A percentile compares a stretch with the other conserved stretches of the same genome.
Evolutionary conservation across 2,797 vertebrate species (phyloP).

Genomic region (Syndactyla subalaris): DNA sequence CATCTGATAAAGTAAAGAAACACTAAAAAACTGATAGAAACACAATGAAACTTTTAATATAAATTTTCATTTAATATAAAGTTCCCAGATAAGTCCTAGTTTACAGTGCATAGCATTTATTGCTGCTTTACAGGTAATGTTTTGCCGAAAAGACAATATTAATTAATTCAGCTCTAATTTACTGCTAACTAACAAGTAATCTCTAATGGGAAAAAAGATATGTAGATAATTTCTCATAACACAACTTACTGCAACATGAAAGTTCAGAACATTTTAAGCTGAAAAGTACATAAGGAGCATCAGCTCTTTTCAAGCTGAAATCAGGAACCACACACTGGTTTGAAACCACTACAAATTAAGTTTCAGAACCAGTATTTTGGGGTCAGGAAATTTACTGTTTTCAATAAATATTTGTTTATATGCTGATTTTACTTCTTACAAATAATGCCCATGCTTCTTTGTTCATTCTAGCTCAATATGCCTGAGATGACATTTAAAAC

Average conservation of each 20-base stretch:
- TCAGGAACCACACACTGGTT: not conserved
- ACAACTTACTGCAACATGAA: not conserved
- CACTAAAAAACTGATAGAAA: not conserved
- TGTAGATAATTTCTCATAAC: not conserved
- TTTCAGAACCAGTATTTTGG: not conserved
- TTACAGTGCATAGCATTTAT: not conserved
- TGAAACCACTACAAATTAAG: not conserved
- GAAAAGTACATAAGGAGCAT: not conserved
- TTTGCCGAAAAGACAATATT: not conserved
- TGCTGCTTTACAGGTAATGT: not conserved
- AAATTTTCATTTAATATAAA: not conserved
- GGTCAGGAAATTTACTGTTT: not conserved
- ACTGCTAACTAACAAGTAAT: not conserved
- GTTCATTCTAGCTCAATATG: not conserved
- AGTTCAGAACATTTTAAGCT: not conserved
- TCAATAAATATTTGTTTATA: not conserved
- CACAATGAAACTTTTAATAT: not conserved
- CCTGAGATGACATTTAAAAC: not conserved
- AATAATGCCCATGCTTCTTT: not conserved
- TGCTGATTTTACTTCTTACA: not conserved
- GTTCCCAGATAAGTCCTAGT: not conserved
- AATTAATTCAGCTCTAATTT: not conserved
- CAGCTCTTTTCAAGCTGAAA: not conserved
- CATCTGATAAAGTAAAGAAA: not conserved
- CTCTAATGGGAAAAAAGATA: not conserved